Evolutionary conservation across 2,113 vertebrate genomes (phyloP).

Genomic region (Otocyon megalotis): DNA sequence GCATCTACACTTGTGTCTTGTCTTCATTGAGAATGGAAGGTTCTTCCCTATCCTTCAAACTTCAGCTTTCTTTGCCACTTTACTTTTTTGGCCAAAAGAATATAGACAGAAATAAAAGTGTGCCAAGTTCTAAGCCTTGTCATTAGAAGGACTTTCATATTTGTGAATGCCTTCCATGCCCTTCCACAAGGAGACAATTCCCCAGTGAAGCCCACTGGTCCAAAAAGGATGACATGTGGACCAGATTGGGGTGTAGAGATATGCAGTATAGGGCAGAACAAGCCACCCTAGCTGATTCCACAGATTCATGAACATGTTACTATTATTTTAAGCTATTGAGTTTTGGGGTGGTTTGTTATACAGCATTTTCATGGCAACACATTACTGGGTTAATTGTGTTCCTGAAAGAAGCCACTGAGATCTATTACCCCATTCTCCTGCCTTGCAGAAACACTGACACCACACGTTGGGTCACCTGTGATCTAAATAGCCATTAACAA

Average conservation of each 20-base stretch:
- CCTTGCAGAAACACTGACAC: neutral
- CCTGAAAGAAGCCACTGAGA: neutral
- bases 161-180: neutral
- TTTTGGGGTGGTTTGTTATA: neutral
- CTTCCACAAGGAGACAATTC: neutral
- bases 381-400: neutral
- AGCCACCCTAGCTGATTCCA: neutral
- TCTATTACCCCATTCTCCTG: neutral
- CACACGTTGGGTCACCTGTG: neutral
- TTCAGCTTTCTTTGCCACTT: conserved; percentile 37
- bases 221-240: neutral
- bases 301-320: neutral
- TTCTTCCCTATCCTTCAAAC: neutral
- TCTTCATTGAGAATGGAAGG: neutral
- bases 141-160: rapidly evolving
- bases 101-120: neutral
- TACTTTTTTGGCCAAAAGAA: neutral
- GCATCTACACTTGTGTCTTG: neutral
- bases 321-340: neutral
- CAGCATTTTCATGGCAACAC: neutral
- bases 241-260: no score
- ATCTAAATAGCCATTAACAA: neutral
- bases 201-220: neutral
- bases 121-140: neutral
- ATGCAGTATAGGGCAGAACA: no score